A percentile compares a stretch with the other conserved stretches of the same genome.
phyloP scores from a whole-genome alignment of 2,797 vertebrate species.

The Smutsia gigantea region DNA sequence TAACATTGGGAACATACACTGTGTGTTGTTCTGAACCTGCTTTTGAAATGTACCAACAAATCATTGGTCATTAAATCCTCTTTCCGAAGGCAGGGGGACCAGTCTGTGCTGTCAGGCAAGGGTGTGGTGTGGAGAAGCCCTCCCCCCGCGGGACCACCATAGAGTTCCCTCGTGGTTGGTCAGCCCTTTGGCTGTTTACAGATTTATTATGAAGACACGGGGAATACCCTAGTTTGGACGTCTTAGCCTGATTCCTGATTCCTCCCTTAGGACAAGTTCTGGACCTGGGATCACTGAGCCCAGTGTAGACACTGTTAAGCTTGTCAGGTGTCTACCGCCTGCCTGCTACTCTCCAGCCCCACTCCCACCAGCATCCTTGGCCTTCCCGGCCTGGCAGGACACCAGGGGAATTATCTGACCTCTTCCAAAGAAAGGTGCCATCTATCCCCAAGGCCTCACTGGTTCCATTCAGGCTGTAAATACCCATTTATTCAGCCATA shows the following conservation, averaged over 20 bases:
- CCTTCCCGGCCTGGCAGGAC: neutral
- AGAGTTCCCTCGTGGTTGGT: neutral
- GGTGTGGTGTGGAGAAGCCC: neutral
- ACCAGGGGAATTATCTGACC: neutral
- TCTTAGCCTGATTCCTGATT: neutral
- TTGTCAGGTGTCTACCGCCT: neutral
- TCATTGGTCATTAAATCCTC: neutral
- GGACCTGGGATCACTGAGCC: neutral
- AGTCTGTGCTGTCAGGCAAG: rapidly evolving
- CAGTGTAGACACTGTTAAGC: neutral
- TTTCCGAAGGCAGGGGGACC: neutral
- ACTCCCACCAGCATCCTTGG: neutral
- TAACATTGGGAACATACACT: neutral
- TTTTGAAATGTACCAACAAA: neutral
- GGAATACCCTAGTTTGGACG: neutral
- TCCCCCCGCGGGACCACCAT: neutral
- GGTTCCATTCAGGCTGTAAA: neutral
- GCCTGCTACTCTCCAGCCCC: neutral
- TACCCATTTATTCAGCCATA: neutral
- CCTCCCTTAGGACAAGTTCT: neutral
- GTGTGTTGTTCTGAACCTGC: neutral
- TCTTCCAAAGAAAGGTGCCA: neutral
- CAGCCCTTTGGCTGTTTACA: neutral
- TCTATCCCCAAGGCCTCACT: neutral
- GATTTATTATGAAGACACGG: neutral